Percentiles rank a stretch among this genome's conserved stretches.
Conservation (phyloP, 1,140 invertebrate species). For the Drosophila ogumai region DNA sequence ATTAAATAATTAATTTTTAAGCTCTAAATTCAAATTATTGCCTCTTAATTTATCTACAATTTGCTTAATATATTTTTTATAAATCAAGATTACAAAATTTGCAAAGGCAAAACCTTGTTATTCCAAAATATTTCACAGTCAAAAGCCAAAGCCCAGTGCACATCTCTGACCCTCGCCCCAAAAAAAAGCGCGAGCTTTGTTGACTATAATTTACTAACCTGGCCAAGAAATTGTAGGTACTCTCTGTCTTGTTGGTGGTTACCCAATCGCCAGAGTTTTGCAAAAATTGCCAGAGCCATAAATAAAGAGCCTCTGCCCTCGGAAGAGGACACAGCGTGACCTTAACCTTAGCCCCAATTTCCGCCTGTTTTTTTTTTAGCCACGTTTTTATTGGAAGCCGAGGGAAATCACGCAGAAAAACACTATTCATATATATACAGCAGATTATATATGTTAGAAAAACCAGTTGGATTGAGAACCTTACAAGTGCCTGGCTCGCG, state of each 20-base stretch:
- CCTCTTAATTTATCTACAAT: not conserved
- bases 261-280: constrained; percentile 10
- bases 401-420: constrained; percentile 1
- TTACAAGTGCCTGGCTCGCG: constrained; percentile 21
- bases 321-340: constrained; percentile 28
- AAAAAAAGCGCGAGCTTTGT: constrained; percentile 1
- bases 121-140: not conserved
- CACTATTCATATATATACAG: not conserved
- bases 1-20: no score
- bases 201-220: constrained; percentile 12
- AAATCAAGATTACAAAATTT: not conserved
- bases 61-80: not conserved
- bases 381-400: not conserved
- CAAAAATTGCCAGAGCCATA: constrained; percentile 15
- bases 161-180: constrained; percentile 12
- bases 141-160: not conserved
- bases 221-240: constrained; percentile 8
- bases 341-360: constrained; percentile 44
- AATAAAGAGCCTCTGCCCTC: constrained; percentile 14
- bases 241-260: not conserved
- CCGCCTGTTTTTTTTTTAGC: not conserved
- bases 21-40: no score
- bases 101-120: no score
- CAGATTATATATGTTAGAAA: constrained; percentile 2
- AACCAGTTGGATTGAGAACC: constrained; percentile 47